These are phyloP conservation scores for Atherinomorus stipes DNA, from an alignment of 2,113 vertebrate genomes.

Conservation along the genomic window DNA sequence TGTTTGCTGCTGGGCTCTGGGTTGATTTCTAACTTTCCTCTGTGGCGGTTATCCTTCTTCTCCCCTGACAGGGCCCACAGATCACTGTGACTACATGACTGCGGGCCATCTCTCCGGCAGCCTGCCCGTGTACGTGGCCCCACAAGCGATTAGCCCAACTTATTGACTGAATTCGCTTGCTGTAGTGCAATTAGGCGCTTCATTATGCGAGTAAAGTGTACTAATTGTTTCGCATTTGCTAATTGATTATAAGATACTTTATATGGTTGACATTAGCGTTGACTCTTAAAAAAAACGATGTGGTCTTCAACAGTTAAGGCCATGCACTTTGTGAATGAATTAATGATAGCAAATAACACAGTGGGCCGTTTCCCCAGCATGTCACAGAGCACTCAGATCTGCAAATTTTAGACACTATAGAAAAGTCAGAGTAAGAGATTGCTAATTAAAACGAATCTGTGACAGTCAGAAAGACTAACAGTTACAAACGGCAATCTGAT, in stretches of 20 bases:
- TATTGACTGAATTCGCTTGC: slow-evolving; percentile 71
- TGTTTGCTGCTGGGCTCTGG: slow-evolving; percentile 27
- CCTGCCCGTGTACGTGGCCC: slow-evolving; percentile 33
- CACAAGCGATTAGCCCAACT: slow-evolving; percentile 67
- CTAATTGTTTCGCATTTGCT: slow-evolving; percentile 74
- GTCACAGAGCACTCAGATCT: slow-evolving; percentile 36
- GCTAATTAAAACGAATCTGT: slow-evolving; percentile 82
- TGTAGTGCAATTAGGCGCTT: slow-evolving; percentile 73
- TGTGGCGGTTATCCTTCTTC: slow-evolving; percentile 21
- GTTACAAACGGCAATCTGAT: slow-evolving; percentile 84
- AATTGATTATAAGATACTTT: slow-evolving; percentile 76
- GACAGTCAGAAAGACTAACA: slow-evolving; percentile 83
- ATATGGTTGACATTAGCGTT: slow-evolving; percentile 55
- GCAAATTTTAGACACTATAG: slow-evolving; percentile 47
- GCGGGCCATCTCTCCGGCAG: slow-evolving; percentile 30
- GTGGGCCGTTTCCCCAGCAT: slow-evolving; percentile 35
- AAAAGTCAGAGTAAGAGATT: slow-evolving; percentile 59
- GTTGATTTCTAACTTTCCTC: slow-evolving; percentile 47
- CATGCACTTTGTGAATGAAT: slow-evolving; percentile 44
- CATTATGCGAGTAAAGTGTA: slow-evolving; percentile 79
- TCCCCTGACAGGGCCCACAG: slow-evolving; percentile 33
- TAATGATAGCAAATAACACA: slow-evolving; percentile 44
- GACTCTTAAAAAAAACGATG: slow-evolving; percentile 45
- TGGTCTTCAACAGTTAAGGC: slow-evolving; percentile 33
- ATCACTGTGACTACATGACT: slow-evolving; percentile 43